Evolutionary conservation across 2,113 vertebrate genomes (phyloP).

Genomic region (Regulus satrapa): DNA sequence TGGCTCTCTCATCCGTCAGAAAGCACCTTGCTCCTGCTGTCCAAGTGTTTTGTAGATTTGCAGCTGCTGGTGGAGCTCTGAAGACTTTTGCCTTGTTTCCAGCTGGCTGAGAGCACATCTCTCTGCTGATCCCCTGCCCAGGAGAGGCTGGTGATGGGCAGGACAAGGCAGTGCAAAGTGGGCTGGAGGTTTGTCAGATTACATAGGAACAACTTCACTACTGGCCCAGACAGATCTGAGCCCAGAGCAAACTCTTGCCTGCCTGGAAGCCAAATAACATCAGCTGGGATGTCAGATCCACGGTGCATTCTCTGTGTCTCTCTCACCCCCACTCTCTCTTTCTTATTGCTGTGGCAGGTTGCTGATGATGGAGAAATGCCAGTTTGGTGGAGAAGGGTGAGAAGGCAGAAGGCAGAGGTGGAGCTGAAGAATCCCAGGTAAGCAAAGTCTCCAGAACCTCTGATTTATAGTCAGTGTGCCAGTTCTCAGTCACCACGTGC

Average conservation of each 20-base stretch:
- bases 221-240: background rate
- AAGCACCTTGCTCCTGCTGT: background rate
- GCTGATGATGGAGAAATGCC: background rate
- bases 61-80: background rate
- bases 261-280: background rate
- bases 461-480: background rate
- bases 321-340: no score
- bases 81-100: background rate
- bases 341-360: background rate
- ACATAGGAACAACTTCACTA: rapidly evolving
- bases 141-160: background rate
- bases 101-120: background rate
- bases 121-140: background rate
- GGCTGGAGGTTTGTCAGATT: background rate
- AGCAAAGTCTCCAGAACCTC: background rate
- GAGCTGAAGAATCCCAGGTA: background rate
- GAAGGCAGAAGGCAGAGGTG: background rate
- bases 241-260: background rate
- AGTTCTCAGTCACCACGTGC: background rate
- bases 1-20: background rate
- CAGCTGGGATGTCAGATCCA: background rate
- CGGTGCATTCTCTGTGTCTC: background rate
- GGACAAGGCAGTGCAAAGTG: background rate
- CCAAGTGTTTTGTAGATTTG: background rate
- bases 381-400: background rate